Evolutionary conservation across 2,113 vertebrate species (phyloP).

Genomic region (Pygoscelis adeliae): DNA sequence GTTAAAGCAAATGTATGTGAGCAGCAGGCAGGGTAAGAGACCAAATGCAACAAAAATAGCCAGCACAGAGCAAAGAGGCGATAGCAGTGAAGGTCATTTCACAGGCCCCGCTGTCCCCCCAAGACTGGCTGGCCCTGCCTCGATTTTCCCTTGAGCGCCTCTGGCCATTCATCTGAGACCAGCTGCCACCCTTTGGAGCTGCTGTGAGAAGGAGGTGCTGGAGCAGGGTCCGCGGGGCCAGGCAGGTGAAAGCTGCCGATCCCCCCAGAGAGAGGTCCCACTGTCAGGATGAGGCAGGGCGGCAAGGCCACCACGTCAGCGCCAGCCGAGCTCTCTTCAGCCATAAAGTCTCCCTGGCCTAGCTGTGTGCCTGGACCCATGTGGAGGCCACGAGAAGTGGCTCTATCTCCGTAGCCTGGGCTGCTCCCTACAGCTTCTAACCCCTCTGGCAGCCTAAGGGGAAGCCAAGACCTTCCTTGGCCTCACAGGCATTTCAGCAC

Average conservation of each 20-base stretch:
- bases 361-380: fast-evolving
- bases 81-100: not conserved
- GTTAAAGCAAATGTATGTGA: not conserved
- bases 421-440: not conserved
- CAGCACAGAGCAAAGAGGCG: not conserved
- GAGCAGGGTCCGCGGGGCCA: fast-evolving
- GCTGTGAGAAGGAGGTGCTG: not conserved
- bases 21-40: not conserved
- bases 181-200: not conserved
- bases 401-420: not conserved
- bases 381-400: not conserved
- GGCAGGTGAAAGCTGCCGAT: fast-evolving
- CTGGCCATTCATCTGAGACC: not conserved
- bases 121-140: fast-evolving
- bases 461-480: not conserved
- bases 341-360: not conserved
- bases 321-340: not conserved
- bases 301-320: fast-evolving
- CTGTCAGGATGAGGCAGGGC: not conserved
- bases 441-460: not conserved
- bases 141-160: fast-evolving
- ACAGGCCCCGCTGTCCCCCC: fast-evolving
- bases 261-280: fast-evolving
- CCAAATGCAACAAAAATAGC: not conserved
- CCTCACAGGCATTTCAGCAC: not conserved